A percentile compares a stretch with the other conserved stretches of the same genome.
Conservation (phyloP, 2,888 invertebrate genomes). For the Sabatieria punctata region DNA sequence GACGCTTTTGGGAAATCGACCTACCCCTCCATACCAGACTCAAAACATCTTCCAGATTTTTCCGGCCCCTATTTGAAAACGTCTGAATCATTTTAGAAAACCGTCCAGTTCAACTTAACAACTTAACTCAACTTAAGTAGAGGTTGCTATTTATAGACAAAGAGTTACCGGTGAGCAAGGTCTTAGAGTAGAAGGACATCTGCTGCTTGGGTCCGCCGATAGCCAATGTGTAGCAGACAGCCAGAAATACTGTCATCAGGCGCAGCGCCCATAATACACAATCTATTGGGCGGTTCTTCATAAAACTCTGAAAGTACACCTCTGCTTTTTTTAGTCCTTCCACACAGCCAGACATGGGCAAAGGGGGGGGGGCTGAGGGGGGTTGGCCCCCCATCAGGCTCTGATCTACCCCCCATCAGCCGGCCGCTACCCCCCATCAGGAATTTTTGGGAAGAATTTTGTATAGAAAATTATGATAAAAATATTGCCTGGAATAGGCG, state of each 20-base stretch:
- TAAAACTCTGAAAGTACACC: slow-evolving; percentile 32
- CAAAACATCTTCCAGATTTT: too few species aligned
- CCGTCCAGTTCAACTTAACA: not conserved
- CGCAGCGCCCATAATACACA: slow-evolving; percentile 71
- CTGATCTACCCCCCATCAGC: too few species aligned
- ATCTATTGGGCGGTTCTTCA: slow-evolving; percentile 65
- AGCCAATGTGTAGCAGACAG: slow-evolving; percentile 65
- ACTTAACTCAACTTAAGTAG: not conserved
- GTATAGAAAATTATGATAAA: too few species aligned
- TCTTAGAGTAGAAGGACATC: slow-evolving; percentile 65
- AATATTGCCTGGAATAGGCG: too few species aligned
- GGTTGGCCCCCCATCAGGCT: too few species aligned
- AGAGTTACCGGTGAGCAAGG: slow-evolving; percentile 47
- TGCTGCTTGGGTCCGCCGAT: slow-evolving; percentile 48
- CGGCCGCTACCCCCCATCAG: too few species aligned
- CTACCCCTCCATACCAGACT: too few species aligned
- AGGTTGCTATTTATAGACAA: not conserved
- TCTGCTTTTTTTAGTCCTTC: too few species aligned
- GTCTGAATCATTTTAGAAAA: not conserved
- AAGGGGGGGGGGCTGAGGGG: too few species aligned
- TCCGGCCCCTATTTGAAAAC: too few species aligned
- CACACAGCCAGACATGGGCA: too few species aligned
- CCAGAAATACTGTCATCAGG: slow-evolving; percentile 61
- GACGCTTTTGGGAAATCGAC: not conserved
- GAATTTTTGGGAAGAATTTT: too few species aligned